Conservation (phyloP, 2,888 invertebrate genomes). For the Ochropleura plecta region DNA sequence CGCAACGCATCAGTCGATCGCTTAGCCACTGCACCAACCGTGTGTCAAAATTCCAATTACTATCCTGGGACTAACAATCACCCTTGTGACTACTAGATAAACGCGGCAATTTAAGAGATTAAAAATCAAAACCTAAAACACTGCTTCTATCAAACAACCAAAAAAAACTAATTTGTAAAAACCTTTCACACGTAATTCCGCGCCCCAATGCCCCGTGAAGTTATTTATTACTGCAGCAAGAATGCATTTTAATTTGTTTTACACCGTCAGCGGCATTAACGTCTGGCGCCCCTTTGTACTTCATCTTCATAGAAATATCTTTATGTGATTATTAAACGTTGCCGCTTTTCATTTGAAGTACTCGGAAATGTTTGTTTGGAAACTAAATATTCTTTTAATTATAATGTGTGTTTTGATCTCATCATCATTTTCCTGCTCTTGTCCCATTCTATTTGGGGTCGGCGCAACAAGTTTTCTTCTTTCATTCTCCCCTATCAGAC, state of each 20-base stretch:
- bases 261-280: conserved; percentile 75
- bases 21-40: too few species aligned
- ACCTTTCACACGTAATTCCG: conserved; percentile 41
- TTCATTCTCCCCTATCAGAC: too few species aligned
- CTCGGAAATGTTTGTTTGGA: conserved; percentile 7
- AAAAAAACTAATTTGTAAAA: conserved; percentile 43
- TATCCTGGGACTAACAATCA: too few species aligned
- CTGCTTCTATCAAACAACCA: conserved; percentile 12
- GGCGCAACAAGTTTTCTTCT: too few species aligned
- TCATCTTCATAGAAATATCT: conserved; percentile 64
- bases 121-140: background rate
- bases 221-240: conserved; percentile 77
- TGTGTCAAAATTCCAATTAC: too few species aligned
- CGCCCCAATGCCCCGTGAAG: conserved; percentile 62
- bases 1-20: too few species aligned
- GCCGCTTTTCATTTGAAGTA: conserved; percentile 36
- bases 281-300: conserved; percentile 60
- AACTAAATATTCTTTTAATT: conserved; percentile 1
- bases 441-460: too few species aligned
- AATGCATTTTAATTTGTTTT: conserved; percentile 79
- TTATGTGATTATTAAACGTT: conserved; percentile 48
- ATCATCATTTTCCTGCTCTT: background rate
- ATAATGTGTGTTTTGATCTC: conserved; percentile 19
- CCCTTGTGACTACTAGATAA: background rate
- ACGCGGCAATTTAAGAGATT: background rate